These are phyloP conservation scores for Cylas formicarius DNA, from an alignment of 1,140 invertebrate species.

Conservation along the genomic window DNA sequence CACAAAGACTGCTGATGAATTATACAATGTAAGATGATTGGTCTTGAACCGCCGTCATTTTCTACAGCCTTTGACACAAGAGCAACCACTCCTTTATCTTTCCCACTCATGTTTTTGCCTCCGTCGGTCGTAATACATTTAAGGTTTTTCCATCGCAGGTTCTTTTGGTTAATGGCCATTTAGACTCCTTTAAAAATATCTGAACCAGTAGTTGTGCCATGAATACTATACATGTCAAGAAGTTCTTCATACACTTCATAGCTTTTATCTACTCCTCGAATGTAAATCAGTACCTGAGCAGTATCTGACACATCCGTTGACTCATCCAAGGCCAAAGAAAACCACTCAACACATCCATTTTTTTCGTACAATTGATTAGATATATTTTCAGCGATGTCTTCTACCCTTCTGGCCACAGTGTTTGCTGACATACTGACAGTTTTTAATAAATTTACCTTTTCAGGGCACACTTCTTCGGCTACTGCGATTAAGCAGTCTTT, in stretches of 20 bases:
- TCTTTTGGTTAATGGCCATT: conserved; percentile 21
- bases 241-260: conserved; percentile 37
- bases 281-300: conserved; percentile 30
- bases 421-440: conserved; percentile 30
- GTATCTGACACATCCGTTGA: conserved; percentile 34
- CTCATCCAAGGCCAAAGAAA: conserved; percentile 37
- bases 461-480: conserved; percentile 31
- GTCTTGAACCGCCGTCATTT: too few relatives aligned
- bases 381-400: conserved; percentile 30
- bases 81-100: conserved; percentile 28
- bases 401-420: conserved; percentile 31
- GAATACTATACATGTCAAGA: conserved; percentile 25
- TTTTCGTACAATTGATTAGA: too few relatives aligned
- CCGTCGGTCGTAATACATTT: conserved; percentile 35
- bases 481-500: conserved; percentile 34
- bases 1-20: too few relatives aligned
- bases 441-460: conserved; percentile 27
- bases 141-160: conserved; percentile 19
- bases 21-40: too few relatives aligned
- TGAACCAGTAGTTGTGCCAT: conserved; percentile 31
- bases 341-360: too few relatives aligned
- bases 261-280: conserved; percentile 30
- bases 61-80: too few relatives aligned
- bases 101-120: conserved; percentile 34
- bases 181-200: conserved; percentile 29